Base-by-base conservation (phyloP, 92 coral and sea anemone species). In the Isaurus tuberculatus region DNA sequence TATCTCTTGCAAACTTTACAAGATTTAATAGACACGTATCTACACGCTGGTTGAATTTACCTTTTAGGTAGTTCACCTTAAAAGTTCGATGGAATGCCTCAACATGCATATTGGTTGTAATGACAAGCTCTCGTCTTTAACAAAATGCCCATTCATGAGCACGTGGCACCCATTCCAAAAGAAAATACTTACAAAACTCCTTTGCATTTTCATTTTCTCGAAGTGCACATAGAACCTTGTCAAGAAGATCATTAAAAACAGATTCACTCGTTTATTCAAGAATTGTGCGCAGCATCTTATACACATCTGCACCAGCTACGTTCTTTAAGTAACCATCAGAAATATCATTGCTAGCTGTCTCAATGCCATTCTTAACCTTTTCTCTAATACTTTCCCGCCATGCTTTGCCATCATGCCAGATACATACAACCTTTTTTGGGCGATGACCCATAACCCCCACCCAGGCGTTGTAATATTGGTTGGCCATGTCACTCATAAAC, bases 401-500 rank as follows among this genome's bases (percentile, higher is more conserved):
- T 6, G 84, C 90, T 85, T 65, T 86, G 26, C 89, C 89, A 0
- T 74, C 86, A 36, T 84, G 88, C 92, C 91, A 84, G 17, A 80
- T 81, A 43, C 90, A 92, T 4, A 84, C 55, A 14, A 90, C 78
- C 65, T 89, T 92, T 15, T 64, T 37, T 33, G 68, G 27, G 27
- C 70, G 79, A 26, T 44, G 26, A 1, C 43, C 64, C 93, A 89
- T 92, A 0, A 80, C 84, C 1, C 70, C 92, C 27, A 92, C 87
- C 93, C 86, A 92, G n/a, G 94, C 84, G 58, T 92, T 92, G 83
- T 84, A 92, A 63, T 55, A 90, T 30, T 92, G 93, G 13, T 80
- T 83, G 22, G 93, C 96, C 90, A 87, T 87, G 61, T 87, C 93
- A 72, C 88, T 92, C 90, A 87, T 92, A 25, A 92, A 81, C 40